Evolutionary conservation across 2,113 vertebrate genomes (phyloP).

Genomic region (Arothron firmamentum): DNA sequence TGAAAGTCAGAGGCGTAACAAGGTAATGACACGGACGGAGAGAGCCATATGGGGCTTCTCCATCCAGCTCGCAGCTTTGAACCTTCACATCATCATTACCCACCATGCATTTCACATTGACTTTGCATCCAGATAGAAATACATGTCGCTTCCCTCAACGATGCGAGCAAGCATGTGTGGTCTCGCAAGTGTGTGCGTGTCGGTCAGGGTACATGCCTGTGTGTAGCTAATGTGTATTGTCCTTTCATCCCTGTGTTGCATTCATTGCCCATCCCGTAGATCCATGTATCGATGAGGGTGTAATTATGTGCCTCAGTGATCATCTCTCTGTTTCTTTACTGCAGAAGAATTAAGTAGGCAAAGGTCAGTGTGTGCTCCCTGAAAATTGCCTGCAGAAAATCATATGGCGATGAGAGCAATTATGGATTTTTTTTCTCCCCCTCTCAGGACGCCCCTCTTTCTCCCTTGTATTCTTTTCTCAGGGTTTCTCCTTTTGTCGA

Average conservation of each 20-base stretch:
- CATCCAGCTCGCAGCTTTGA: conserved; percentile 84
- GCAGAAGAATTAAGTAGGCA: conserved; percentile 77
- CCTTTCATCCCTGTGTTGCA: conserved; percentile 65
- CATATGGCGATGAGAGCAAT: conserved; percentile 77
- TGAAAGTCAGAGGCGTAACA: conserved; percentile 98
- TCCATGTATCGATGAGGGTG: conserved; percentile 77
- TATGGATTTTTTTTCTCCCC: conserved; percentile 68
- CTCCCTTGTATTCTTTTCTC: conserved; percentile 43
- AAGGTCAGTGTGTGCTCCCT: conserved; percentile 74
- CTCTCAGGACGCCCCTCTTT: conserved; percentile 47
- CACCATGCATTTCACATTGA: conserved; percentile 73
- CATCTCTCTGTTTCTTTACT: conserved; percentile 77
- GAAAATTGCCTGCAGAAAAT: conserved; percentile 76
- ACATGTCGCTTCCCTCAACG: conserved; percentile 39
- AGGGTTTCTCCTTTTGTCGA: conserved; percentile 64
- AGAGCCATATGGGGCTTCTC: conserved; percentile 98
- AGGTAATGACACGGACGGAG: conserved; percentile 99
- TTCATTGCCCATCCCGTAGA: conserved; percentile 68
- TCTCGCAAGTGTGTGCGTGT: conserved; percentile 29
- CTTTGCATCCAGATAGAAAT: conserved; percentile 69
- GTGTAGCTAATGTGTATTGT: conserved; percentile 54
- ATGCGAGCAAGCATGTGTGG: conserved; percentile 42
- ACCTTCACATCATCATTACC: conserved; percentile 91
- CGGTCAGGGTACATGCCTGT: conserved; percentile 13
- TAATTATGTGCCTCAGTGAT: conserved; percentile 80